Base-by-base conservation (phyloP, 2,888 invertebrate genomes). In the Stictocephala bisonia region DNA sequence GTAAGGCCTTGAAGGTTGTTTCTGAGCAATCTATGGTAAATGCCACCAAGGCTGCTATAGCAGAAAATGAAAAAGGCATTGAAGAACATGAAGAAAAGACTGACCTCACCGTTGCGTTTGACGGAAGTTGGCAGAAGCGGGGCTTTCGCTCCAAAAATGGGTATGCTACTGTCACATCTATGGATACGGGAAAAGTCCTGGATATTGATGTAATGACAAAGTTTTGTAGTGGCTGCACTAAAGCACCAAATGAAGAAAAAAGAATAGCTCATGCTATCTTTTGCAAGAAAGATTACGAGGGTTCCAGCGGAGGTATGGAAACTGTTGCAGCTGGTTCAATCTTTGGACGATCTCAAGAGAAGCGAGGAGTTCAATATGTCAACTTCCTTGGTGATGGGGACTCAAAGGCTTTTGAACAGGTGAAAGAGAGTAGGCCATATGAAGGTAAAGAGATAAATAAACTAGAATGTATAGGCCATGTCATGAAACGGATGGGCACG, bases 301-400 rank as follows among this genome's bases (percentile, higher is more conserved):
- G 75, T 35, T 51, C 67, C 4, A 77, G 75, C 72, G 76, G 73
- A 15, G 74, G 72, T 11, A 77, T 78, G 77, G 77, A 78, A 68
- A 73, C 74, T 11, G 70, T 40, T 26, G 77, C 76, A 26, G 73
- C 72, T 18, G 31, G 22, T 18, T 29, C 73, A 53, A 76, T 76
- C 4, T 76, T 73, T 71, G 24, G 67, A 13, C 53, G 75, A 31
- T 77, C 76, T 18, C 27, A 68, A 31, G 15, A 35, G 15, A 15
- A n/a, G 51, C 53, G 74, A 50, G 64, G 67, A 20, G 70, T 74
- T 11, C 29, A 66, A 31, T 70, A 70, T 56, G 20, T 35, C 13
- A 18, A 70, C 15, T 69, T 40, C 20, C 22, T 70, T 27, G 70
- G 70, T 29, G 70, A 70, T 58, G 71, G 71, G 1, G 71, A 71